phyloP scores from a whole-genome alignment of 2,888 invertebrate species.

The Pherbina coryleti region DNA sequence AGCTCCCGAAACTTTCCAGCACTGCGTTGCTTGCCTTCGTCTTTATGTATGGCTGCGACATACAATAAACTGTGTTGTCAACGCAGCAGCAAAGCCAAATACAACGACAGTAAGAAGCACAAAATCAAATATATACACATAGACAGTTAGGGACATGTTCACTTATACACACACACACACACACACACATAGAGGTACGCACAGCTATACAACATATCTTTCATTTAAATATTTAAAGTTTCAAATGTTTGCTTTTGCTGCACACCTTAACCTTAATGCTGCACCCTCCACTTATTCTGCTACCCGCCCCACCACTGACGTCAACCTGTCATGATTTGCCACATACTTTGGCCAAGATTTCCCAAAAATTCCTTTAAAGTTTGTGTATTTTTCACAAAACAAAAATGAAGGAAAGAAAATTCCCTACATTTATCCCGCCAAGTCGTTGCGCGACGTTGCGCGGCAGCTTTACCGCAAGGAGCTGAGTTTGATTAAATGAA shows the following conservation, averaged over 20 bases:
- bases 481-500: constrained; percentile 14
- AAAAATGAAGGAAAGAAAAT: background rate
- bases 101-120: background rate
- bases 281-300: background rate
- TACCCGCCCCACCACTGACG: background rate
- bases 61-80: constrained; percentile 2
- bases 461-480: background rate
- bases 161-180: background rate
- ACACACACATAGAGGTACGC: background rate
- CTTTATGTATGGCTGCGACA: background rate
- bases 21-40: background rate
- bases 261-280: background rate
- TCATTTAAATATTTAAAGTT: constrained; percentile 10
- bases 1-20: background rate
- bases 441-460: background rate
- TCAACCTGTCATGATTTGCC: constrained; percentile 5
- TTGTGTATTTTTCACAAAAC: background rate
- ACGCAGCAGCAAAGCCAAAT: background rate
- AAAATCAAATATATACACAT: background rate
- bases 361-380: background rate
- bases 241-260: background rate
- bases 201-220: background rate
- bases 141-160: background rate
- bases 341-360: constrained; percentile 21
- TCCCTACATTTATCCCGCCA: background rate